A percentile compares a stretch with the other conserved stretches of the same genome.
phyloP scores from a whole-genome alignment of 2,888 invertebrate species.

The Meta bourneti region DNA sequence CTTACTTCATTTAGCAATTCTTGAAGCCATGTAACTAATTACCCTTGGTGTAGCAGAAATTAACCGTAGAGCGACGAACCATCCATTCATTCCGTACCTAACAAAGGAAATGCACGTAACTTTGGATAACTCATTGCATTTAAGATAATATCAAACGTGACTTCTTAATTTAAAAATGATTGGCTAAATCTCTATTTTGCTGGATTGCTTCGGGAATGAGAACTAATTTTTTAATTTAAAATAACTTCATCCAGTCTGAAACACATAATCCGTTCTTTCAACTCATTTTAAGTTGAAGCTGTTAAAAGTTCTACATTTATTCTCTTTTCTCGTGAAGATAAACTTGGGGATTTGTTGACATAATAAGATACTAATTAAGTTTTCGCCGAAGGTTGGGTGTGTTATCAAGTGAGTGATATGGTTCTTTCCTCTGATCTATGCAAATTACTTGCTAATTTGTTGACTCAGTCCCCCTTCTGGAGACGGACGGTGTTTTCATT shows the following conservation, averaged over 20 bases:
- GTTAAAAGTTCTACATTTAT: neutral
- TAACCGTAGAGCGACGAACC: neutral
- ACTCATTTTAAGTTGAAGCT: neutral
- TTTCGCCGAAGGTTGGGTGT: slow-evolving; percentile 5
- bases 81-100: neutral
- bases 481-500: slow-evolving; percentile 48
- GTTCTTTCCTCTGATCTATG: slow-evolving; percentile 59
- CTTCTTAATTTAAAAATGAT: too few species aligned
- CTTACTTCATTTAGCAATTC: too few species aligned
- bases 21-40: too few species aligned
- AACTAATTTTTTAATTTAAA: too few species aligned
- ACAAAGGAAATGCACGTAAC: too few species aligned
- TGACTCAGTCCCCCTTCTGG: slow-evolving; percentile 15
- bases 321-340: neutral
- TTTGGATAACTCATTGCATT: too few species aligned
- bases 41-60: too few species aligned
- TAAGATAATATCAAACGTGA: too few species aligned
- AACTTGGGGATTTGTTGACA: slow-evolving; percentile 51
- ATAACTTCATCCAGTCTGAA: too few species aligned
- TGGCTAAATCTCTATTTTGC: too few species aligned
- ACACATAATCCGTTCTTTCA: too few species aligned
- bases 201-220: too few species aligned
- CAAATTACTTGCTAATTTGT: slow-evolving; percentile 63
- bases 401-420: slow-evolving; percentile 41
- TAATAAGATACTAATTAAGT: slow-evolving; percentile 50